Evolutionary conservation across 2,113 vertebrate species (phyloP), one percentile per base, ranked within the genome.

Genomic region (Cavia porcellus): DNA sequence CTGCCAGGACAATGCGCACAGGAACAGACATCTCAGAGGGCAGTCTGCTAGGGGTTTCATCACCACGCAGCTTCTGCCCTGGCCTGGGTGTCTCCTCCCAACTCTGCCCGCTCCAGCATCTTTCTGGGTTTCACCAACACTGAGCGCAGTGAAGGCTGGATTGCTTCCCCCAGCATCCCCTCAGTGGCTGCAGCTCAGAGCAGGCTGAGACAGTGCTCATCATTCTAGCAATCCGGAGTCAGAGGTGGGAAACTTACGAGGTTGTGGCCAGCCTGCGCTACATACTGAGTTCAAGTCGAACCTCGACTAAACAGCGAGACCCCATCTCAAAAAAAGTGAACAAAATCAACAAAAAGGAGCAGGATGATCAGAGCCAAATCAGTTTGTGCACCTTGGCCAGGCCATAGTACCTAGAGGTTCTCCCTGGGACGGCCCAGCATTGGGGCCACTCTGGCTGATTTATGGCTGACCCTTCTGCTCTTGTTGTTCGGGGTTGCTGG

Each of bases 1-100:
- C 99, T 99, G 95, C 2, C 20, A 90, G 59, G 88, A 57, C 17
- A 89, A 94, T 17, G 55, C 17, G 4, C 2, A 91, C 86, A 90
- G 5, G 50, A 22, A 17, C 19, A 14, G 45, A n/a, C 32, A 3
- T 32, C 24, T 47, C 75, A 50, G 3, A 1, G 32, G 75, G 77
- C 17, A 32, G 87, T 13, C 0, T 59, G 4, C 0, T 7, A 15
- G 61, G 17, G 47, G 55, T 15, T 47, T 38, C 5, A 0, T 47
- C 15, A 42, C 52, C 15, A 0, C 0, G 13, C 59, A 0, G 28
- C 42, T 59, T 55, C 92, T 1, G 22, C 61, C 35, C 3, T n/a
- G n/a, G 62, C 30, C 90, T 4, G 1, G 0, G 4, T 8, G 68
- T 11, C 15, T 57, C 82, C 38, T 38, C 79, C 55, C 4, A 2